phyloP scores from a whole-genome alignment of 2,797 vertebrate species.

The Microctenopoma lineatum region DNA sequence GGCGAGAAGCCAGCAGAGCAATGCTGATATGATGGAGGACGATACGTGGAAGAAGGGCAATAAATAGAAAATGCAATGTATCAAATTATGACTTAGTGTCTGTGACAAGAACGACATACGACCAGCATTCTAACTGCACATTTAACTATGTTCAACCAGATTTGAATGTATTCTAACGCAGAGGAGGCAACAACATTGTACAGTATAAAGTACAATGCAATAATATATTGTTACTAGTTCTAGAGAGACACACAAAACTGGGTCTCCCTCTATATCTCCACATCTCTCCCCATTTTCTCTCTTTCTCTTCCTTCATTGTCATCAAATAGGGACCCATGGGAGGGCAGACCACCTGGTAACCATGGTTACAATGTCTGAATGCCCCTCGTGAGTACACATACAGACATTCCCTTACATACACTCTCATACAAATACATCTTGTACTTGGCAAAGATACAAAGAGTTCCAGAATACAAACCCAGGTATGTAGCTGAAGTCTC shows the following conservation, averaged over 20 bases:
- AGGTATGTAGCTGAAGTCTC: neutral
- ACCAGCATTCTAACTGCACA: constrained; percentile 3
- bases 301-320: constrained; percentile 48
- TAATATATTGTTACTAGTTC: constrained; percentile 7
- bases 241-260: constrained; percentile 13
- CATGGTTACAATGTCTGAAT: constrained; percentile 71
- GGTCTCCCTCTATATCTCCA: neutral
- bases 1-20: constrained; percentile 43
- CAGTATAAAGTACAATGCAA: neutral
- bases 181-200: neutral
- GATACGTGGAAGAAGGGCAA: constrained; percentile 34
- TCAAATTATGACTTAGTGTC: constrained; percentile 19
- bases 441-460: constrained; percentile 22
- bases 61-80: constrained; percentile 25
- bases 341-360: constrained; percentile 74
- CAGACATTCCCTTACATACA: constrained; percentile 28
- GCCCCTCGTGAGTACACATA: constrained; percentile 33
- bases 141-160: neutral
- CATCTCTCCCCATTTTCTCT: neutral
- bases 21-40: constrained; percentile 38
- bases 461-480: constrained; percentile 12
- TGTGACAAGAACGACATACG: constrained; percentile 2
- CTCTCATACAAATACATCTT: constrained; percentile 15
- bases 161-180: neutral
- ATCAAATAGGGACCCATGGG: constrained; percentile 65